Base-by-base conservation (phyloP, 2,797 vertebrate genomes). In the Cephalopachus bancanus region DNA sequence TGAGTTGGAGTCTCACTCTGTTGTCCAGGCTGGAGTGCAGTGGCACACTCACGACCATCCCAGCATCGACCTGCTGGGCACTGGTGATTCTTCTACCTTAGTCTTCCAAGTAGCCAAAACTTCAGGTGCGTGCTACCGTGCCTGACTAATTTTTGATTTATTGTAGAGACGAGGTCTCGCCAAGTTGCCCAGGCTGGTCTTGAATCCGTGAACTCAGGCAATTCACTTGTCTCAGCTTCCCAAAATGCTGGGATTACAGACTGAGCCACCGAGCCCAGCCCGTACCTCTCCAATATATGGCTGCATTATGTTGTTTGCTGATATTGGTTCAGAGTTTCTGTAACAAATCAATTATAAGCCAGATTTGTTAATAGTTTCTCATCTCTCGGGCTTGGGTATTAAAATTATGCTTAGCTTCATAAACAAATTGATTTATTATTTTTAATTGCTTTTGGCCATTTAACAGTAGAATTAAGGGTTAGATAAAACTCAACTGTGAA, bases 361-460 rank as follows among this genome's bases (percentile, higher is more conserved):
- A 44, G 53, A 62, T 24, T 87, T 37, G 8, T 60, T 81, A 30
- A 62, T 44, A 44, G 44, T 60, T 33, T 37, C 67, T 71, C 28
- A 30, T n/a, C 72, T 83, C 44, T 65, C 76, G 30, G 49, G 10
- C 83, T 69, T 78, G 88, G 44, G 55, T 64, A 51, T 81, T 74
- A 86, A 93, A 60, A 93, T 81, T 44, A 44, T 53, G 11, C 71
- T 53, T 14, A 4, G 60, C 57, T 96, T 91, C 24, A 26, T 57
- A 51, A 94, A 51, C 83, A 12, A 87, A 71, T 37, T 49, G 55
- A 33, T 33, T 92, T 78, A 22, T 95, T 81, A 60, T 83, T 89
- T 86, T 67, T 53, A 91, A 71, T 71, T 81, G 26, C 30, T 37
- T n/a, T 16, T 65, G 76, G 37, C 60, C 69, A n/a, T 88, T 83